These are phyloP conservation scores for Ictalurus furcatus DNA, from an alignment of 2,113 vertebrate species.

Conservation along the genomic window DNA sequence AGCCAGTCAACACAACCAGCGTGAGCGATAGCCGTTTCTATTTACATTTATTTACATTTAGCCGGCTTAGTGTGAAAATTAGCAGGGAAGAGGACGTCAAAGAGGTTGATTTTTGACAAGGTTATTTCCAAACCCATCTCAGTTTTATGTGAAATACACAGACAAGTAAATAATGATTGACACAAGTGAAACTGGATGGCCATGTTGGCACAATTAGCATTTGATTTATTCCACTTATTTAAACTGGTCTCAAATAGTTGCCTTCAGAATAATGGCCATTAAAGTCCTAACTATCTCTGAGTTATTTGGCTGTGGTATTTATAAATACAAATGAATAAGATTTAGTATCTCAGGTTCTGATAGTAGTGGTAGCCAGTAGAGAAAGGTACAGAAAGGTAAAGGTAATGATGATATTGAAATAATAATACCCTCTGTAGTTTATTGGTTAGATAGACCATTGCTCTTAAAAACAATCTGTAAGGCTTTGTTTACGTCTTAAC, in stretches of 20 bases:
- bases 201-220: background rate
- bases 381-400: background rate
- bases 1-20: background rate
- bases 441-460: background rate
- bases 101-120: slow-evolving; percentile 7
- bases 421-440: too few relatives aligned
- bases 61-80: slow-evolving; percentile 29
- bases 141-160: background rate
- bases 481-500: background rate
- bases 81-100: background rate
- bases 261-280: background rate
- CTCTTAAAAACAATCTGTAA: background rate
- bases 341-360: background rate
- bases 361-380: background rate
- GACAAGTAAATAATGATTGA: background rate
- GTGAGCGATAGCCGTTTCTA: slow-evolving; percentile 21
- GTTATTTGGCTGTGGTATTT: background rate
- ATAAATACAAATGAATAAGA: background rate
- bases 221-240: background rate
- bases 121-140: background rate
- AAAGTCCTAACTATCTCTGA: background rate
- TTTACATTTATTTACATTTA: slow-evolving; percentile 32
- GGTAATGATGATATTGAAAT: background rate
- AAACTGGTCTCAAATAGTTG: background rate
- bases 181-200: background rate